Base-by-base conservation (phyloP, 30 jellyfish, hydroid and myxozoan genomes). In the Hydractinia echinata region DNA sequence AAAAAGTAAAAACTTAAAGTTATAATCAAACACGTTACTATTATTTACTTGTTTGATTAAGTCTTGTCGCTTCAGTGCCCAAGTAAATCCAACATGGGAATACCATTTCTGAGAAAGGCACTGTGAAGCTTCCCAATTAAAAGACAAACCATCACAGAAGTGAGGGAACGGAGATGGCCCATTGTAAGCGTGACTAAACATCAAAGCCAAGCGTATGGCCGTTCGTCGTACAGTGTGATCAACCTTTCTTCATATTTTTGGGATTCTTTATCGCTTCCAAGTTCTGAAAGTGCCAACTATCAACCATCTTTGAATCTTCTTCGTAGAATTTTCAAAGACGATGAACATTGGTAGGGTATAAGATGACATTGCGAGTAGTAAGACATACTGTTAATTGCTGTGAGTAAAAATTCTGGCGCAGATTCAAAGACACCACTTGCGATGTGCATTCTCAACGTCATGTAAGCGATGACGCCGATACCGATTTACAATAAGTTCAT, bases 121-220 rank as follows among this genome's bases (percentile, higher is more conserved):
- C 96, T 16, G 96, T 83, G 74, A 84, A 84, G 73, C 86, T 79
- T 5, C 96, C 96, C n/a, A n/a, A 53, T 83, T 91, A 55, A 89
- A 69, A 5, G 96, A 85, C 39, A 84, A 51, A 87, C 94, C 6
- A 89, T 72, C n/a, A 15, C 96, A 87, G 53, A 89, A 89, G 76
- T 89, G 96, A 16, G n/a, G 96, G 96, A 4, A 86, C 86, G 19
- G 81, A 49, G 5, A 84, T 83, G 7, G 96, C n/a, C 96, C 61
- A 84, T 66, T 15, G 81, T 6, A 51, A 84, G 68, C 5, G 95
- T 89, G 53, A 76, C n/a, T 15, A 50, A 73, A 52, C 10, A 71
- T 58, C 11, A 71, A 58, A 49, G n/a, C 81, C 30, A 49, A 7
- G 55, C 81, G 81, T 30, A 71, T 49, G 18, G 50, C 55, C 0